A percentile compares a stretch with the other conserved stretches of the same genome.
Conservation (phyloP, 2,888 invertebrate genomes). For the Platerodrilus igneus region DNA sequence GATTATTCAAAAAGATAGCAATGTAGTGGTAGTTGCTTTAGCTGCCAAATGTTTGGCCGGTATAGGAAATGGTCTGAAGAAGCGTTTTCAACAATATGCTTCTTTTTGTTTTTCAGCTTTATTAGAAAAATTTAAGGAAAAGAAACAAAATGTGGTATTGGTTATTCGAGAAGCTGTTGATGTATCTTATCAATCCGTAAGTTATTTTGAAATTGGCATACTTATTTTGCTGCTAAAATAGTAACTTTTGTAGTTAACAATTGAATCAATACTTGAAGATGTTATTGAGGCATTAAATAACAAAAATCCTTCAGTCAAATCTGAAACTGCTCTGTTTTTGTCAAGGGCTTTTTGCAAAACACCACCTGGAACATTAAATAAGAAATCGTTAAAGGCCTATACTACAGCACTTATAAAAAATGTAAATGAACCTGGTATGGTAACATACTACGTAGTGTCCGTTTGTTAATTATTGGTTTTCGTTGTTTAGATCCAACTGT, state of each 20-base stretch:
- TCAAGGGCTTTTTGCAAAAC: constrained; percentile 78
- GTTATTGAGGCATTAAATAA: constrained; percentile 79
- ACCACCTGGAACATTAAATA: constrained; percentile 75
- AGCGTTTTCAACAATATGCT: constrained; percentile 82
- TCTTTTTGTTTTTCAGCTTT: constrained; percentile 69
- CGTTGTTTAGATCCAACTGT: constrained; percentile 71
- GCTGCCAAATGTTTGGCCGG: constrained; percentile 79
- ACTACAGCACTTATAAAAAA: constrained; percentile 73
- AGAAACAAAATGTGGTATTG: constrained; percentile 84
- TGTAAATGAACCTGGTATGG: constrained; percentile 66
- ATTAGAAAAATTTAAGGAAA: constrained; percentile 96
- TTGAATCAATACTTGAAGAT: constrained; percentile 83
- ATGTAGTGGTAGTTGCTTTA: constrained; percentile 86
- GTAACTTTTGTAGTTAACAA: constrained; percentile 59
- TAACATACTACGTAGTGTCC: not conserved
- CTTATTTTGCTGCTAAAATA: not conserved
- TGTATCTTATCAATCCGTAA: constrained; percentile 75
- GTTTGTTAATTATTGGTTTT: constrained; percentile 7
- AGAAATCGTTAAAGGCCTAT: constrained; percentile 84
- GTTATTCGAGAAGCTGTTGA: constrained; percentile 88
- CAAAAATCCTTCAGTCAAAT: constrained; percentile 87
- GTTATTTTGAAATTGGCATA: no score
- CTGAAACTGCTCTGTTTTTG: constrained; percentile 81
- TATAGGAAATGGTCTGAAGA: constrained; percentile 81
- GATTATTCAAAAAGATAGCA: constrained; percentile 90